Percentiles rank a stretch among this genome's conserved stretches.
Evolutionary conservation across 2,797 vertebrate genomes (phyloP).

Genomic region (Chromis chromis): DNA sequence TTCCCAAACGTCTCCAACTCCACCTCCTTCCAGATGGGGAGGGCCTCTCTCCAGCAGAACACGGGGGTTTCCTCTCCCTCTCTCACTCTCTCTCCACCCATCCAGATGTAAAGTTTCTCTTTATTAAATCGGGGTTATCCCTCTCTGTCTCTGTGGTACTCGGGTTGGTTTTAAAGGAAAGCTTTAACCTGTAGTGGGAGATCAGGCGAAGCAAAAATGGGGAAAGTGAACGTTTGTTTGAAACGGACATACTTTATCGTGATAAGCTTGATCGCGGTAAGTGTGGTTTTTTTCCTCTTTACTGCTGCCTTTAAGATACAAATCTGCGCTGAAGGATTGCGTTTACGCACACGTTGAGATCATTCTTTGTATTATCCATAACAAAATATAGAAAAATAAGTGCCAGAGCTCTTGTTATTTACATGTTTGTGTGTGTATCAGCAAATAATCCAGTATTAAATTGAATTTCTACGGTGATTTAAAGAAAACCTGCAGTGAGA

Average conservation of each 20-base stretch:
- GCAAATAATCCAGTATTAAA: no score
- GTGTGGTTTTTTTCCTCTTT: conserved; percentile 28
- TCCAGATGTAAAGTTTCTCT: neutral
- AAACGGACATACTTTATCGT: conserved; percentile 47
- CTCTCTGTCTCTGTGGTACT: neutral
- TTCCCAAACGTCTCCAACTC: neutral
- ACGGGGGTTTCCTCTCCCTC: neutral
- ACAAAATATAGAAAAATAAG: no score
- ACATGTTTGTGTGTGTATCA: no score
- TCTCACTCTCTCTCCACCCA: neutral
- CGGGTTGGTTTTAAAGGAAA: neutral
- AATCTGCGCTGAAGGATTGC: neutral
- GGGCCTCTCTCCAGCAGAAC: neutral
- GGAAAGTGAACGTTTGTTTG: conserved; percentile 60
- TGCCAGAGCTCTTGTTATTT: no score
- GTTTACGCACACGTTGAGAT: neutral
- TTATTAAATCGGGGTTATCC: neutral
- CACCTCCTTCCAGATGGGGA: conserved; percentile 15
- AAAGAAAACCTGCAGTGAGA: no score
- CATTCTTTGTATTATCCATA: neutral
- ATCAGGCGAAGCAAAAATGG: conserved; percentile 46
- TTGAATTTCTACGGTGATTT: no score
- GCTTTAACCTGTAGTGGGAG: neutral
- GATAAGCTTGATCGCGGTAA: conserved; percentile 63
- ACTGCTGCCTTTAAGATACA: neutral